phyloP scores from a whole-genome alignment of 2,888 invertebrate genomes.

The Thelaira solivaga region DNA sequence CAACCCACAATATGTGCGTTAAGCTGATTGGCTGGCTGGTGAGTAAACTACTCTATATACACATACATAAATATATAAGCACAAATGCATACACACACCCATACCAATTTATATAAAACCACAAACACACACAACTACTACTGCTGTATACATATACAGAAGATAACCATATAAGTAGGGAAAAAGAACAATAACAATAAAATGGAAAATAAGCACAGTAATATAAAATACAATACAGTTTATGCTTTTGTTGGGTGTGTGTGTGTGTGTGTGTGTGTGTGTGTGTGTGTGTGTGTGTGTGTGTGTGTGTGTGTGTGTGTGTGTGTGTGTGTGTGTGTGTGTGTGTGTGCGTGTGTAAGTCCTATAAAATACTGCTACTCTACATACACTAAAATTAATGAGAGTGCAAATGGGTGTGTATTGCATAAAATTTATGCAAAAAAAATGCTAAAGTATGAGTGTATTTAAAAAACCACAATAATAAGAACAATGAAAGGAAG shows the following conservation, averaged over 20 bases:
- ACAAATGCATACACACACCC: not conserved
- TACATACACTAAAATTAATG: no score
- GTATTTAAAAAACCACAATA: slow-evolving; percentile 58
- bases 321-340: slow-evolving; percentile 1
- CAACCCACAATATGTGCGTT: slow-evolving; percentile 68
- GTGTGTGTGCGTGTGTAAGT: not conserved
- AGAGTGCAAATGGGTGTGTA: no score
- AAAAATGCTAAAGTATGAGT: slow-evolving; percentile 25
- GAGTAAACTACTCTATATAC: slow-evolving; percentile 59
- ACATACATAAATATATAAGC: not conserved
- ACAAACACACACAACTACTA: slow-evolving; percentile 13
- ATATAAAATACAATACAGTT: slow-evolving; percentile 18
- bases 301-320: not conserved
- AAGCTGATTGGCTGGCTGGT: slow-evolving; percentile 73
- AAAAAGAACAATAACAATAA: slow-evolving; percentile 44
- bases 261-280: no score
- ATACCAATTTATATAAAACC: not conserved
- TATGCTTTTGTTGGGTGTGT: no score
- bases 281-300: slow-evolving; percentile 4
- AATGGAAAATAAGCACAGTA: slow-evolving; percentile 56
- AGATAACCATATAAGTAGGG: slow-evolving; percentile 13
- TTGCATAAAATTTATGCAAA: no score
- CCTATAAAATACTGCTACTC: no score
- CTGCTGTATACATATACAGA: no score
- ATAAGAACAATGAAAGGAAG: slow-evolving; percentile 50